Evolutionary conservation across 92 coral and sea anemone genomes (phyloP), one percentile per base, ranked within the genome.

Genomic region (Nematostella vectensis): DNA sequence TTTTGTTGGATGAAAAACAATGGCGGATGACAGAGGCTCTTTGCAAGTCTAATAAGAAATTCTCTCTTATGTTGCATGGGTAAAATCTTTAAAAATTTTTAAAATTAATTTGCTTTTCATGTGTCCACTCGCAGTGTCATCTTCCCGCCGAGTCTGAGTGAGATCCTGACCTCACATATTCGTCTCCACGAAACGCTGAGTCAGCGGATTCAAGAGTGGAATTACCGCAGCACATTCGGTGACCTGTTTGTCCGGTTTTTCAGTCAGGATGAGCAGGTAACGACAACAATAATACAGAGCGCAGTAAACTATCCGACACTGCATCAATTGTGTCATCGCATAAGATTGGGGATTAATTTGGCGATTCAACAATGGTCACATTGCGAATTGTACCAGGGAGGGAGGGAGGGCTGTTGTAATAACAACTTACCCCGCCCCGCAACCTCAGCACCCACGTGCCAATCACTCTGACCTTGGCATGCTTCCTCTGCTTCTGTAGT

Each of bases 221-320:
- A 50, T 55, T 61, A 68, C 16, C 69, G 74, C 48, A 76, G 82
- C 26, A 68, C 62, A 27, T 53, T 76, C 42, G 82, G 82, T 19
- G 71, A 76, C 30, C 38, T 76, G 31, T 76, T 76, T 26, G 62
- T 72, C 1, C 54, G 69, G 15, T 69, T 76, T 26, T 69, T 76
- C 43, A 63, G 76, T 12, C 54, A 62, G 31, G 69, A 56, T 25
- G 62, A 69, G 28, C 61, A 68, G 62, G 82, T 76, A 27, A 27
- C 9, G 8, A 17, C 11, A 11, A n/a, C n/a, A n/a, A n/a, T n/a
- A n/a, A n/a, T n/a, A n/a, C n/a, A 47, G 15, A 40, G 36, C 10
- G 3, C n/a, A 15, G 8, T 50, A 20, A 18, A 2, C 6, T 17
- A 27, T n/a, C n/a, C n/a, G n/a, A n/a, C n/a, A n/a, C n/a, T n/a